These are phyloP conservation scores for Myrmecophaga tridactyla DNA, from an alignment of 2,113 vertebrate genomes.

Conservation along the genomic window DNA sequence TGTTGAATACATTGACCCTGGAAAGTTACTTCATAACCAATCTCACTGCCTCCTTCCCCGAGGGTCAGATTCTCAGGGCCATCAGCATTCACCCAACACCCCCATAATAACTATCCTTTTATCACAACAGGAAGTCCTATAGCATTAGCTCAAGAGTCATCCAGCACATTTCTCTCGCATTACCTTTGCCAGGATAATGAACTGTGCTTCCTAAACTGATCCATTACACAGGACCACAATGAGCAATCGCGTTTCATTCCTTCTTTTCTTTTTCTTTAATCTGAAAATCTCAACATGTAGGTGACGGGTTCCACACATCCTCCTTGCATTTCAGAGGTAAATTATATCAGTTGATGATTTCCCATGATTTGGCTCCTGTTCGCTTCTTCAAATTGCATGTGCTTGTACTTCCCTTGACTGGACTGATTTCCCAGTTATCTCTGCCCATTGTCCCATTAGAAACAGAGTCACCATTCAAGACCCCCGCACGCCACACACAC, in stretches of 20 bases:
- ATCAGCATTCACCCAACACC: not conserved
- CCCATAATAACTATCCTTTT: not conserved
- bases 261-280: not conserved
- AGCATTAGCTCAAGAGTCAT: not conserved
- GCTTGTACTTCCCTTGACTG: not conserved
- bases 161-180: not conserved
- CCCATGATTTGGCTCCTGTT: not conserved
- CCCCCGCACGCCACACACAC: not conserved
- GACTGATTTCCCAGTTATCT: not conserved
- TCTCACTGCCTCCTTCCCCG: not conserved
- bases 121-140: conserved; percentile 38
- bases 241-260: not conserved
- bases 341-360: not conserved
- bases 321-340: not conserved
- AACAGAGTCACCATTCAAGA: not conserved
- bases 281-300: not conserved
- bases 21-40: not conserved
- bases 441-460: not conserved
- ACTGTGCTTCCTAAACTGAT: not conserved
- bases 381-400: not conserved
- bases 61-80: not conserved
- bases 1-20: not conserved
- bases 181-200: not conserved
- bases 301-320: not conserved
- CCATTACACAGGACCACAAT: not conserved